Evolutionary conservation across 1,140 invertebrate species (phyloP).

Genomic region (Drosophila pachea): DNA sequence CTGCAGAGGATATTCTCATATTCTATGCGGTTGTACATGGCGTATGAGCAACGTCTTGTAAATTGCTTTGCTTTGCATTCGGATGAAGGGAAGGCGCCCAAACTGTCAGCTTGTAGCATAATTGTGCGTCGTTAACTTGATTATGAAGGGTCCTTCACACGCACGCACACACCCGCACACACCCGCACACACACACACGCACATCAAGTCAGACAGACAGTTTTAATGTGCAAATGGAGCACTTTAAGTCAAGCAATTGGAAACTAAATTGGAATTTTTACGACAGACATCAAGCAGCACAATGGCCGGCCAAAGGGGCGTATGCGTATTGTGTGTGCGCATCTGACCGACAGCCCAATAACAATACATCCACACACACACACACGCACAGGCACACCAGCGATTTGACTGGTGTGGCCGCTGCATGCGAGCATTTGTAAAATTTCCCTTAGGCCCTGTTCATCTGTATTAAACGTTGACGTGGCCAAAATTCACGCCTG

Average conservation of each 20-base stretch:
- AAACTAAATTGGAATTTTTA: conserved; percentile 78
- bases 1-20: background rate
- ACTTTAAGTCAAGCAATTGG: conserved; percentile 76
- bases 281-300: conserved; percentile 64
- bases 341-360: conserved; percentile 60
- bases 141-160: conserved; percentile 61
- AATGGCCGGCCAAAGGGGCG: conserved; percentile 40
- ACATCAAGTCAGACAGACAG: conserved; percentile 22
- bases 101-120: conserved; percentile 71
- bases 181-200: conserved; percentile 12
- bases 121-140: conserved; percentile 75
- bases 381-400: background rate
- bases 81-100: conserved; percentile 32
- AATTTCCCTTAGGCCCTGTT: conserved; percentile 73
- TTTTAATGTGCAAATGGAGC: conserved; percentile 65
- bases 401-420: conserved; percentile 5
- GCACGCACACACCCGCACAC: conserved; percentile 13
- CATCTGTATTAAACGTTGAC: conserved; percentile 56
- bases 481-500: conserved; percentile 64
- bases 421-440: conserved; percentile 60
- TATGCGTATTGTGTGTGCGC: conserved; percentile 60
- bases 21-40: conserved; percentile 29
- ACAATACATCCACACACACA: conserved; percentile 27
- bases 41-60: conserved; percentile 70
- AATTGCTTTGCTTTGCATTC: conserved; percentile 71